These are phyloP conservation scores for Haplochromis vanheusdeni DNA, from an alignment of 2,113 vertebrate genomes.

Conservation along the genomic window DNA sequence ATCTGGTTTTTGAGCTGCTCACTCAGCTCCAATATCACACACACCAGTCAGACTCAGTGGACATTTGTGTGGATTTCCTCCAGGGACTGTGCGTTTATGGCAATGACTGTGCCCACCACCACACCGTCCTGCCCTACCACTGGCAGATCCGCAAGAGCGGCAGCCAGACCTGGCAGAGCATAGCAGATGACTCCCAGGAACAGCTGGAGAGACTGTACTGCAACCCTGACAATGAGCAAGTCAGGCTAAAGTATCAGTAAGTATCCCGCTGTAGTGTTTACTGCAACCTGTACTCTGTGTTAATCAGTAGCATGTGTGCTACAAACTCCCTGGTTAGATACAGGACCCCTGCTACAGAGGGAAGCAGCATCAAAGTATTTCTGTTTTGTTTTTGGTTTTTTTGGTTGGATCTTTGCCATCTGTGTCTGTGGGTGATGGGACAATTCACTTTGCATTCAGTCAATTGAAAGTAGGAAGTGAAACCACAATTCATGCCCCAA, in stretches of 20 bases:
- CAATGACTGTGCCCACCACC: constrained; percentile 89
- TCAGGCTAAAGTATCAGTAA: constrained; percentile 90
- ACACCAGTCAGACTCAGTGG: constrained; percentile 85
- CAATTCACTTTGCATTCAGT: constrained; percentile 23
- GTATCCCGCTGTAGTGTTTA: constrained; percentile 51
- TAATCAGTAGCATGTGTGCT: not conserved
- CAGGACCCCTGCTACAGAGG: not conserved
- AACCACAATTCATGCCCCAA: not conserved
- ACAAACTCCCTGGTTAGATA: not conserved
- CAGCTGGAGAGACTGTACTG: constrained; percentile 98
- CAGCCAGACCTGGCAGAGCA: constrained; percentile 86
- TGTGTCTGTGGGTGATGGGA: not conserved
- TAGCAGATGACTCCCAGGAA: constrained; percentile 93
- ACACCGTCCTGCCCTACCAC: constrained; percentile 92
- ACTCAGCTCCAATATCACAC: constrained; percentile 98
- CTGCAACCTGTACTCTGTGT: not conserved
- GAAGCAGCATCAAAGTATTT: not conserved
- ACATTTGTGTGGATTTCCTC: constrained; percentile 95
- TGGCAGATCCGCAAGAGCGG: constrained; percentile 90
- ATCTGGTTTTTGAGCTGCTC: constrained; percentile 94
- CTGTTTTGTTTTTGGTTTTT: not conserved
- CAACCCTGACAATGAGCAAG: constrained; percentile 94
- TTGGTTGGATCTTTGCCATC: not conserved
- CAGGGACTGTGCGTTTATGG: constrained; percentile 89
- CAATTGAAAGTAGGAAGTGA: constrained; percentile 14